Conservation (phyloP, 2,113 vertebrate species). For the Picathartes gymnocephalus region DNA sequence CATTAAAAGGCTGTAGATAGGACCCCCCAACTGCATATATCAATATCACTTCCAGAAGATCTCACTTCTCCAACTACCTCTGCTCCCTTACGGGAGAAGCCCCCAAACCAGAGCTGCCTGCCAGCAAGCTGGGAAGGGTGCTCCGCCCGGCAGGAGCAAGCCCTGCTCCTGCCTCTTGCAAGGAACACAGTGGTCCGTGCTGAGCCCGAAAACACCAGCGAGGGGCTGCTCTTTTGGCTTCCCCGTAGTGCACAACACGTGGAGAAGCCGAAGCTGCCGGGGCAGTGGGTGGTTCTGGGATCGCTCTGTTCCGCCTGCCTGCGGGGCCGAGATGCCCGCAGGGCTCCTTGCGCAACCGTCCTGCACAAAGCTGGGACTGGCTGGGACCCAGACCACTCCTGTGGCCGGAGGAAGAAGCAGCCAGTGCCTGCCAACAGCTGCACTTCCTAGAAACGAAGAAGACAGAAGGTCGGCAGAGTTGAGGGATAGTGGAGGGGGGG, state of each 20-base stretch:
- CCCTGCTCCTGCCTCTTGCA: neutral
- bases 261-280: neutral
- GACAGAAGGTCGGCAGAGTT: conserved; percentile 51
- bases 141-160: neutral
- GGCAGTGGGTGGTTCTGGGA: neutral
- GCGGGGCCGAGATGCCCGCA: neutral
- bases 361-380: conserved; percentile 5
- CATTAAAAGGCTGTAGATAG: neutral
- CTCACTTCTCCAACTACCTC: neutral
- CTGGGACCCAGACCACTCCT: neutral
- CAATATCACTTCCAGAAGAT: rapidly evolving
- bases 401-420: conserved; percentile 33
- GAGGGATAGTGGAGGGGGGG: neutral
- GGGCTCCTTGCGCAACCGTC: conserved; percentile 2
- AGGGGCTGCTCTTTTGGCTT: neutral
- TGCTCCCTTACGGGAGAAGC: neutral
- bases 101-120: neutral
- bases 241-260: rapidly evolving
- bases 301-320: neutral
- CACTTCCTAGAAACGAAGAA: conserved; percentile 52
- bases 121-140: neutral
- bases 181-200: neutral
- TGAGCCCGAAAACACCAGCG: neutral
- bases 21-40: neutral
- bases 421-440: conserved; percentile 39